phyloP scores from a whole-genome alignment of 2,797 vertebrate genomes.

The Otus scops region DNA sequence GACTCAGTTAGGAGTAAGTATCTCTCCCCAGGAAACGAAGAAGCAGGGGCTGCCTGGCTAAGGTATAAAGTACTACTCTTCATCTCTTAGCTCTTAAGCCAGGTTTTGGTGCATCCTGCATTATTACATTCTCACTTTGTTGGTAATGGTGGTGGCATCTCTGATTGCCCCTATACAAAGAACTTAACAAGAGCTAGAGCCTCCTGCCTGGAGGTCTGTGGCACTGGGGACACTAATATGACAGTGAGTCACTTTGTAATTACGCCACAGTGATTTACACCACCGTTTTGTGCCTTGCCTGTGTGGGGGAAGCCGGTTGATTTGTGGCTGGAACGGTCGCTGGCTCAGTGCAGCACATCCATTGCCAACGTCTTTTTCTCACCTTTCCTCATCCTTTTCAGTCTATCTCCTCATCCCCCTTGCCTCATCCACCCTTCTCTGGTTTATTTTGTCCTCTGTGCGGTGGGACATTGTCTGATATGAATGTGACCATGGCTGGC shows the following conservation, averaged over 20 bases:
- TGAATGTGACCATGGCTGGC: fast-evolving
- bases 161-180: fast-evolving
- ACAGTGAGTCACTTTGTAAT: background rate
- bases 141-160: background rate
- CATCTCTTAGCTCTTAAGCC: background rate
- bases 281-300: fast-evolving
- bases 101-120: background rate
- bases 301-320: background rate
- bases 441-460: background rate
- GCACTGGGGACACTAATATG: fast-evolving
- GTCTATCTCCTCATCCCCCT: background rate
- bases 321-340: fast-evolving
- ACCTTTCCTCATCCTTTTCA: background rate
- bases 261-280: background rate
- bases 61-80: background rate
- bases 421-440: background rate
- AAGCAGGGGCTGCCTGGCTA: background rate
- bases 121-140: fast-evolving
- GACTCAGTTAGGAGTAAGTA: background rate
- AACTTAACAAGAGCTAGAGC: background rate
- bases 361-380: background rate
- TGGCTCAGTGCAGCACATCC: background rate
- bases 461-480: background rate
- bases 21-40: background rate
- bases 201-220: background rate